These are phyloP conservation scores for Acronicta alni DNA, from an alignment of 2,888 invertebrate species.

Conservation along the genomic window DNA sequence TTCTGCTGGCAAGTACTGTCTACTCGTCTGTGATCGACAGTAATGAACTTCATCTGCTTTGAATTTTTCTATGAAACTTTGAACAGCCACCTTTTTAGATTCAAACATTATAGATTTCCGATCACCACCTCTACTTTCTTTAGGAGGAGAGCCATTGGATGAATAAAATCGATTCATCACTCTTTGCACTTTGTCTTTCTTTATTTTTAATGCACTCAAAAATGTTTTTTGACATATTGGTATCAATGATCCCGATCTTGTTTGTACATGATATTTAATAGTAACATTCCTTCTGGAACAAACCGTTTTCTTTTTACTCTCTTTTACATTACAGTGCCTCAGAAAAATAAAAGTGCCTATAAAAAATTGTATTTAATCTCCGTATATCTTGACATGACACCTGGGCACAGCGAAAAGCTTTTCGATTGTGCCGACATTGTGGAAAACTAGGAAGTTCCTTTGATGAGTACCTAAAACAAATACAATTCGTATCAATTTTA, in stretches of 20 bases:
- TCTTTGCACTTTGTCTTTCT: constrained; percentile 15
- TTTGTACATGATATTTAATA: constrained; percentile 8
- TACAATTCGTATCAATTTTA: constrained; percentile 8
- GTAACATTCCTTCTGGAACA: constrained; percentile 7
- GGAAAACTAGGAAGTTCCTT: constrained; percentile 8
- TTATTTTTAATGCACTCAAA: constrained; percentile 5
- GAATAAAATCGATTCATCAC: constrained; percentile 11
- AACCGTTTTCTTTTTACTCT: constrained; percentile 7
- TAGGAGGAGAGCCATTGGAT: not conserved
- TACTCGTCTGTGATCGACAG: constrained; percentile 9
- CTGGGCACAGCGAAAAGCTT: constrained; percentile 8
- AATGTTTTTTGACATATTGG: constrained; percentile 11
- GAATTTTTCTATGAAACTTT: not conserved
- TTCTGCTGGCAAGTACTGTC: constrained; percentile 26
- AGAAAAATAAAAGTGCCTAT: constrained; percentile 4
- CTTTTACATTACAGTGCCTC: constrained; percentile 8
- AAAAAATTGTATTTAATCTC: constrained; percentile 5
- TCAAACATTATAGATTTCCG: constrained; percentile 7
- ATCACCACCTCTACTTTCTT: constrained; percentile 16
- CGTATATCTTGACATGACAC: constrained; percentile 6
- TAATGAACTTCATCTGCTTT: constrained; percentile 2
- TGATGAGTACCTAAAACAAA: constrained; percentile 7
- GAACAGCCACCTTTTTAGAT: not conserved
- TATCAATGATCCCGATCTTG: constrained; percentile 6
- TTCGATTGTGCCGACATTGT: constrained; percentile 6